phyloP scores from a whole-genome alignment of 2,113 vertebrate genomes.

The Diphyllodes magnificus region DNA sequence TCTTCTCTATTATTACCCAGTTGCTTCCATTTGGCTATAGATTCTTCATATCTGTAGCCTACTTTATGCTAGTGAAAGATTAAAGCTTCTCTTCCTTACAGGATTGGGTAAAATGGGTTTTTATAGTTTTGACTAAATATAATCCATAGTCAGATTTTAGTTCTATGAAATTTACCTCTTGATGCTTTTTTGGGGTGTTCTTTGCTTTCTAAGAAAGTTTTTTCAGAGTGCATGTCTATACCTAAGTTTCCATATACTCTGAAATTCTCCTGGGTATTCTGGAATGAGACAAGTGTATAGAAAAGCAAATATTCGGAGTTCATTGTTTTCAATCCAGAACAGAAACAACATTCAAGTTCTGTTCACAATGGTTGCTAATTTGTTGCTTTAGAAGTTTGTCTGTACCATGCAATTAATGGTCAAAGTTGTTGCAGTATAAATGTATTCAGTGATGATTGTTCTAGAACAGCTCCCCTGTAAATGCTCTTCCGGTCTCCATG shows the following conservation, averaged over 20 bases:
- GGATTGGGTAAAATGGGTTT: background rate
- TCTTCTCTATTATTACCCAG: background rate
- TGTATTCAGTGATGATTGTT: background rate
- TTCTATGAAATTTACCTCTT: background rate
- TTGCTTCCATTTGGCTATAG: background rate
- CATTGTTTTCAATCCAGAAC: background rate
- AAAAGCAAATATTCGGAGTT: background rate
- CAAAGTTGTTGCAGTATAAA: background rate
- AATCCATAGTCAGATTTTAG: background rate
- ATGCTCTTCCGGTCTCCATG: background rate
- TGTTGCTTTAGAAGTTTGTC: background rate
- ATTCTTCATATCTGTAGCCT: background rate
- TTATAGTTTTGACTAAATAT: background rate
- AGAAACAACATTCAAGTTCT: background rate
- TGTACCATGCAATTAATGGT: background rate
- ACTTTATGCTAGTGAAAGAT: background rate
- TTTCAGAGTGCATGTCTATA: background rate
- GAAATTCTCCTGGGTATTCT: background rate
- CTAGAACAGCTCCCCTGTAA: background rate
- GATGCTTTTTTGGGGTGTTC: background rate
- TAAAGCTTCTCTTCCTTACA: background rate
- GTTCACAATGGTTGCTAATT: background rate
- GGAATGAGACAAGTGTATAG: background rate
- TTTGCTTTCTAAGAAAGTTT: background rate
- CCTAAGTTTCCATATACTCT: background rate